These are phyloP conservation scores for Bruchidius siliquastri DNA, from an alignment of 2,888 invertebrate species.

Conservation along the genomic window DNA sequence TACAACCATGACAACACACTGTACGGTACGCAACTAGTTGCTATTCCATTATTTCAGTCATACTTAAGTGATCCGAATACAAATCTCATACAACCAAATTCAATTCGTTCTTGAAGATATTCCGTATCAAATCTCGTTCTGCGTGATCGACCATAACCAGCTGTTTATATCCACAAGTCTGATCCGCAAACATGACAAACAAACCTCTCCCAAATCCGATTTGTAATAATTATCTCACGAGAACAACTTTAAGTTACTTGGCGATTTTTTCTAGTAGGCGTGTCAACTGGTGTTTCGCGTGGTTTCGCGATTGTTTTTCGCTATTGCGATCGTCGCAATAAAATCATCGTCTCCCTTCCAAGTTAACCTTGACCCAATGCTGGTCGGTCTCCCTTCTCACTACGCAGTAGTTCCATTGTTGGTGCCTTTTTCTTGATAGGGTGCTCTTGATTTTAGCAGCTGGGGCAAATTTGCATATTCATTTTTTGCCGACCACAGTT, in stretches of 20 bases:
- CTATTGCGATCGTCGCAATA: not conserved
- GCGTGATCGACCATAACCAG: not conserved
- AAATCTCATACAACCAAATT: not conserved
- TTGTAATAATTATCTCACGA: not conserved
- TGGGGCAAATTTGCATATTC: not conserved
- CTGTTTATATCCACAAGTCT: not conserved
- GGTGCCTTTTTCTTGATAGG: not conserved
- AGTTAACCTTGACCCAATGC: not conserved
- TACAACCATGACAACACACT: no score
- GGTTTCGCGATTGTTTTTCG: not conserved
- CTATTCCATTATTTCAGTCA: no score
- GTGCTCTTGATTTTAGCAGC: not conserved
- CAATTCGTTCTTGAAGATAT: not conserved
- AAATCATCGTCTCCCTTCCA: not conserved
- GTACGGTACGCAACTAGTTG: no score
- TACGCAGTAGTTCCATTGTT: not conserved
- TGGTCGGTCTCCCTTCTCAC: not conserved
- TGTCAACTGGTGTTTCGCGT: not conserved
- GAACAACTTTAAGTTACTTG: not conserved
- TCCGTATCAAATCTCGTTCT: not conserved
- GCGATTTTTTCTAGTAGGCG: not conserved
- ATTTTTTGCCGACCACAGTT: not conserved
- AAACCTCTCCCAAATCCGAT: not conserved
- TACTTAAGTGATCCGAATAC: not conserved
- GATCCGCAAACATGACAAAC: not conserved